These are phyloP conservation scores for Erethizon dorsatum DNA, from an alignment of 2,797 vertebrate species.

Conservation along the genomic window DNA sequence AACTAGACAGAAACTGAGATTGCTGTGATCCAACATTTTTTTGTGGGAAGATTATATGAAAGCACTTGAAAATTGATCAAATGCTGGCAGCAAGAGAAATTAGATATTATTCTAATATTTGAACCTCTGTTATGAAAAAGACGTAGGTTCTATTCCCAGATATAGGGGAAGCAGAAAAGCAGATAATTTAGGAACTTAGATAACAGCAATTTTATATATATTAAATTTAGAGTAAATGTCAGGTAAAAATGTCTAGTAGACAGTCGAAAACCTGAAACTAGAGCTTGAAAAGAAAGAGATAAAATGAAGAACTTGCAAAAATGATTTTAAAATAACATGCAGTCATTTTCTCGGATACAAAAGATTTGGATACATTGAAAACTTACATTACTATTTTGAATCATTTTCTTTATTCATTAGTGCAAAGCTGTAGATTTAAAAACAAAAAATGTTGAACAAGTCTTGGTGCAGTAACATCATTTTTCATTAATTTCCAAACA, in stretches of 20 bases:
- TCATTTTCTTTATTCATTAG: conserved; percentile 42
- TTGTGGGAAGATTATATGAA: neutral
- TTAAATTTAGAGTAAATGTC: conserved; percentile 60
- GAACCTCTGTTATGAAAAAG: neutral
- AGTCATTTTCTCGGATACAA: conserved; percentile 43
- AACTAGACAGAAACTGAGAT: neutral
- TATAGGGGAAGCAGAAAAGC: neutral
- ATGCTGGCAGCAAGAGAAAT: conserved; percentile 40
- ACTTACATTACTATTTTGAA: neutral
- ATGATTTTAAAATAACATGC: neutral
- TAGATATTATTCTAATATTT: neutral
- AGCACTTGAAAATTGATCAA: conserved; percentile 48
- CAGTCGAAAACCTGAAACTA: neutral
- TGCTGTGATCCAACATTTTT: neutral
- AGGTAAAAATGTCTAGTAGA: neutral
- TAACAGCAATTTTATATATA: neutral
- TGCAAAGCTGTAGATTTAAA: conserved; percentile 34
- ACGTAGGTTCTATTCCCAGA: neutral
- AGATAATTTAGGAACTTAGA: conserved; percentile 46
- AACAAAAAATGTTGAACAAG: conserved; percentile 65
- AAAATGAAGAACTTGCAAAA: conserved; percentile 28
- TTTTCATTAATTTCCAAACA: conserved; percentile 63
- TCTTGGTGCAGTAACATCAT: conserved; percentile 20
- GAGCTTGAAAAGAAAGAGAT: conserved; percentile 25
- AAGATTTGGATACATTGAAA: neutral